Evolutionary conservation across 1,140 invertebrate genomes (phyloP).

Genomic region (Zaprionus tsacasi): DNA sequence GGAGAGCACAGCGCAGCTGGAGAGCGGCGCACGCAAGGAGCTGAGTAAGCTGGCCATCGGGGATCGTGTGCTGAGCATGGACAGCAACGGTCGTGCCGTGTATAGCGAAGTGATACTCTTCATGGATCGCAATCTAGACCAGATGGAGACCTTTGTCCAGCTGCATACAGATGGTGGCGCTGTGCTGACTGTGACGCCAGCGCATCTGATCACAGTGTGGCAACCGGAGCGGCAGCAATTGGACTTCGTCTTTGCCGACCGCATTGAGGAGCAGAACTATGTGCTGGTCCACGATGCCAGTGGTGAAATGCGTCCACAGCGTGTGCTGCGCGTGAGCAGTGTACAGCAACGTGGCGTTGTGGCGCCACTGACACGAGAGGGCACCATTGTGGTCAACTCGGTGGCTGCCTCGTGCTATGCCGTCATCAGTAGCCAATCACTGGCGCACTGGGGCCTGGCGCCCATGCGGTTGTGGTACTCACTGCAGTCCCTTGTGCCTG

Average conservation of each 20-base stretch:
- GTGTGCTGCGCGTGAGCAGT: slow-evolving; percentile 87
- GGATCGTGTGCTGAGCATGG: slow-evolving; percentile 92
- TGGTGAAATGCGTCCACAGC: slow-evolving; percentile 86
- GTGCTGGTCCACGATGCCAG: slow-evolving; percentile 84
- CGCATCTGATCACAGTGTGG: slow-evolving; percentile 89
- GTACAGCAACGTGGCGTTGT: slow-evolving; percentile 90
- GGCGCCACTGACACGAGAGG: slow-evolving; percentile 94
- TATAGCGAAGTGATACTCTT: slow-evolving; percentile 96
- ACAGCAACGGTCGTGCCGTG: slow-evolving; percentile 87
- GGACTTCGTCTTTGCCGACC: slow-evolving; percentile 86
- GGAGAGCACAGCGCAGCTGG: slow-evolving; percentile 87
- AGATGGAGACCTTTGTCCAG: slow-evolving; percentile 89
- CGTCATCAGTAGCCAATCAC: slow-evolving; percentile 91
- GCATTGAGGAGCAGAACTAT: slow-evolving; percentile 85
- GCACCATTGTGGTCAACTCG: slow-evolving; percentile 95
- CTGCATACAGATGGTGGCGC: slow-evolving; percentile 89
- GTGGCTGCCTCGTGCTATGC: slow-evolving; percentile 98
- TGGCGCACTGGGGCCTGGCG: slow-evolving; percentile 93
- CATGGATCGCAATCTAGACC: slow-evolving; percentile 90
- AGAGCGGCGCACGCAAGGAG: slow-evolving; percentile 86
- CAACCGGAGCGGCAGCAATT: slow-evolving; percentile 77
- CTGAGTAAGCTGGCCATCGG: slow-evolving; percentile 90
- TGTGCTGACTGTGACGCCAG: slow-evolving; percentile 91
- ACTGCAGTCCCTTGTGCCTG: slow-evolving; percentile 79
- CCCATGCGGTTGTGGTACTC: slow-evolving; percentile 89